Evolutionary conservation across 2,797 vertebrate genomes (phyloP).

Genomic region (Lacerta agilis): DNA sequence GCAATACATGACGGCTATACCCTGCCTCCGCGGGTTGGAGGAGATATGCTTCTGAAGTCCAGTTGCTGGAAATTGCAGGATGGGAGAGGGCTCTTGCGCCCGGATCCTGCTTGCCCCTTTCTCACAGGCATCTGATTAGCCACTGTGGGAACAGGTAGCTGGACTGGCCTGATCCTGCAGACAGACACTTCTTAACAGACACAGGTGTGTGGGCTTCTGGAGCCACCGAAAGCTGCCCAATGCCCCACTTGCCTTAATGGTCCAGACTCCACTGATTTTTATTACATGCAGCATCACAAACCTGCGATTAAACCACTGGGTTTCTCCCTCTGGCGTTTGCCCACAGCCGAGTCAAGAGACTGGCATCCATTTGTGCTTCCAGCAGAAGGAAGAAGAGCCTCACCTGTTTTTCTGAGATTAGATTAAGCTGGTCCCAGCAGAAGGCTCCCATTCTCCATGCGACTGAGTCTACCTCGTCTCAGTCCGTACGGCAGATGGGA

Average conservation of each 20-base stretch:
- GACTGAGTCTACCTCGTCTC: not conserved
- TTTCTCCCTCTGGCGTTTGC: conserved; percentile 5
- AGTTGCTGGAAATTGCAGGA: too few species aligned
- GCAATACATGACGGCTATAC: too few species aligned
- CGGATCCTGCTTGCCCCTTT: too few species aligned
- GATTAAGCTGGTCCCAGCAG: not conserved
- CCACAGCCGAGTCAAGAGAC: fast-evolving
- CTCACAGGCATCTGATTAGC: too few species aligned
- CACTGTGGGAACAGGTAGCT: too few species aligned
- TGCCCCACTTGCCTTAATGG: too few species aligned
- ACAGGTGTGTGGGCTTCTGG: not conserved
- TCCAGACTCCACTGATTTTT: not conserved
- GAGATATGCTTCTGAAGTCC: too few species aligned
- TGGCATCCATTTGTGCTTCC: fast-evolving
- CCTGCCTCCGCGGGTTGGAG: too few species aligned
- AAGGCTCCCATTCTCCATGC: not conserved
- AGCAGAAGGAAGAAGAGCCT: not conserved
- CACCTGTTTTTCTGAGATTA: conserved; percentile 2
- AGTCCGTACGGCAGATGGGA: conserved; percentile 25
- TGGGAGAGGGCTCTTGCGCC: too few species aligned
- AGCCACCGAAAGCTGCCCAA: too few species aligned
- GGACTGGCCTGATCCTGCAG: too few species aligned
- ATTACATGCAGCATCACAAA: conserved; percentile 35
- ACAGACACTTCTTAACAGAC: not conserved
- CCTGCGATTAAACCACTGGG: conserved; percentile 56